Evolutionary conservation across 2,797 vertebrate genomes (phyloP).

Genomic region (Nyctalus aviator): DNA sequence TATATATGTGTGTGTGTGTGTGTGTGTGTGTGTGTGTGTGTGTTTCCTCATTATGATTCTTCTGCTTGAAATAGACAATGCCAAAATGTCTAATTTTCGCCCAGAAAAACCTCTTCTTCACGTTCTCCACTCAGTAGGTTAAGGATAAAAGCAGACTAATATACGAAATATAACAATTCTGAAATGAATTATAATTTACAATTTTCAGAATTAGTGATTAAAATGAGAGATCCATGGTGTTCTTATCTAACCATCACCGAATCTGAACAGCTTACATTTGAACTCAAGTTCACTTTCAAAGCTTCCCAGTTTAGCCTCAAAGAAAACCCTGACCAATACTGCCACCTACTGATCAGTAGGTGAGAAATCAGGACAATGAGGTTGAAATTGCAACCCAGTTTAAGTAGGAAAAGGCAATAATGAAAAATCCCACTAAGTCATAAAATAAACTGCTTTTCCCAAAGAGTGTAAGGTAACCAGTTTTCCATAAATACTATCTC

Average conservation of each 20-base stretch:
- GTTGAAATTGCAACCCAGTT: background rate
- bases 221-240: background rate
- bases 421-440: background rate
- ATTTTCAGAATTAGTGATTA: slow-evolving; percentile 12
- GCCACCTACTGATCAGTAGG: slow-evolving; percentile 79
- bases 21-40: no score
- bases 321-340: slow-evolving; percentile 76
- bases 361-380: slow-evolving; percentile 42
- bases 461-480: background rate
- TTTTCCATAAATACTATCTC: background rate
- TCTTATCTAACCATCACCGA: background rate
- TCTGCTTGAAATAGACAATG: background rate
- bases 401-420: background rate
- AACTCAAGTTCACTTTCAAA: slow-evolving; percentile 59
- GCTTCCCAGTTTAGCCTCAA: background rate
- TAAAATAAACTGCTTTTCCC: background rate
- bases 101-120: background rate
- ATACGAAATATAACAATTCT: background rate
- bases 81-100: background rate
- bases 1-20: no score
- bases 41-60: background rate
- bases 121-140: background rate
- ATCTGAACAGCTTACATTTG: background rate
- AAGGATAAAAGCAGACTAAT: slow-evolving; percentile 14
- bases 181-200: background rate